Evolutionary conservation across 2,113 vertebrate species (phyloP).

Genomic region (Hippocampus comes): DNA sequence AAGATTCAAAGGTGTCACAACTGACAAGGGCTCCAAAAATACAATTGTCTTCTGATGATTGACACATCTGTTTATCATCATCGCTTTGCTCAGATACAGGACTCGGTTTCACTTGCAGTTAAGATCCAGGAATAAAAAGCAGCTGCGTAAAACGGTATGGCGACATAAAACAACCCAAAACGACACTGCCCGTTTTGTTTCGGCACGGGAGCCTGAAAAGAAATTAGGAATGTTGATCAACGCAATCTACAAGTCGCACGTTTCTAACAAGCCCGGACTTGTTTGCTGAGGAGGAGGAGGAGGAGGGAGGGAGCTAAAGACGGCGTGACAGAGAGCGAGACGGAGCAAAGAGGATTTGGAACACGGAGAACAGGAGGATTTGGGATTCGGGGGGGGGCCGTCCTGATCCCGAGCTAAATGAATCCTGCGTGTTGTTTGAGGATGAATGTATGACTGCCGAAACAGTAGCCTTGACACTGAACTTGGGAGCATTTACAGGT

Average conservation of each 20-base stretch:
- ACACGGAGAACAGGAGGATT: constrained; percentile 53
- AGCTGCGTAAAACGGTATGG: constrained; percentile 46
- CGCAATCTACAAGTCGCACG: constrained; percentile 72
- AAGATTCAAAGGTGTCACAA: background rate
- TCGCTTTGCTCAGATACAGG: constrained; percentile 41
- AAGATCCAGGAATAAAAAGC: constrained; percentile 54
- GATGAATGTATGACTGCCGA: background rate
- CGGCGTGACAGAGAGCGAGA: constrained; percentile 34
- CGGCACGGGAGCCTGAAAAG: constrained; percentile 62
- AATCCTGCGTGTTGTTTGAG: background rate
- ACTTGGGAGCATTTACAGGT: constrained; percentile 13
- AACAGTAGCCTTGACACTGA: background rate
- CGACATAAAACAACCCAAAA: constrained; percentile 49
- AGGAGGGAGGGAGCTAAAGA: constrained; percentile 31
- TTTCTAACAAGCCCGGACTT: constrained; percentile 65
- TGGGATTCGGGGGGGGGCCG: constrained; percentile 37
- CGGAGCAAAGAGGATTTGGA: constrained; percentile 58
- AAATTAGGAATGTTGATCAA: constrained; percentile 77
- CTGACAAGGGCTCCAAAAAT: background rate
- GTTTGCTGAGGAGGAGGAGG: constrained; percentile 49
- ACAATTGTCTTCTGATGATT: constrained; percentile 18
- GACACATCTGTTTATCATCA: constrained; percentile 48
- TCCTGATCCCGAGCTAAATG: background rate
- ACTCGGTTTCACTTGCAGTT: constrained; percentile 44
- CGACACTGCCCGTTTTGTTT: constrained; percentile 62